Base-by-base conservation (phyloP, 2,113 vertebrate genomes). In the Lipotes vexillifer region DNA sequence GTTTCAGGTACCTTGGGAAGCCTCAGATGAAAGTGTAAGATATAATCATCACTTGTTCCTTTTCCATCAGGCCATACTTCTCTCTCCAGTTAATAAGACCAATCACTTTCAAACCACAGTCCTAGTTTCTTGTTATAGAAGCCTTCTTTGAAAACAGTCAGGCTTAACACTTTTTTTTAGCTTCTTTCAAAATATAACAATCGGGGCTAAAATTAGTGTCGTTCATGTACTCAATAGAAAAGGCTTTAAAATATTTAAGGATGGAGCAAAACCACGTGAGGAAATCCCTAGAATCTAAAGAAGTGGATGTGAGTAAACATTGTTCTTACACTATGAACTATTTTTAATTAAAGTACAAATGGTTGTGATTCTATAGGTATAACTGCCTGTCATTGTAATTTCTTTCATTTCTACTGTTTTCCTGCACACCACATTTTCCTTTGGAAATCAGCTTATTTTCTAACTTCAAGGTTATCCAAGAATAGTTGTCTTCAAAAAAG, bases 161-260 rank as follows among this genome's bases (percentile, higher is more conserved):
- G 46, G 82, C 88, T 72, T 75, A 80, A 83, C 29, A 61, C 85
- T 69, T 95, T 92, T 93, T 93, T 96, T 84, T 90, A 93, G 81
- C 31, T 13, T 75, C 78, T 96, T 98, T 98, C 93, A 96, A 97
- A 97, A 86, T 93, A 90, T 89, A 98, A 96, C 38, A 98, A 95
- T 96, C 94, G 98, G 29, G 97, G 69, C 95, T 97, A 97, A 96
- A 98, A 94, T 88, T 90, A 98, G 69, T 68, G 88, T 68, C 93
- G 94, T 85, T 94, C 83, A 1, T 96, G 61, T 0, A 69, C 55
- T 89, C 77, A 38, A 72, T 90, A 89, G 74, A 96, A 91, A 82
- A 97, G 93, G 36, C 9, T 93, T 27, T 88, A 91, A 93, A 80
- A 92, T 66, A 74, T 61, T 97, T 74, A 95, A 86, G 91, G 80